phyloP scores from a whole-genome alignment of 1,140 invertebrate species.

The Thereuonema tuberculata region DNA sequence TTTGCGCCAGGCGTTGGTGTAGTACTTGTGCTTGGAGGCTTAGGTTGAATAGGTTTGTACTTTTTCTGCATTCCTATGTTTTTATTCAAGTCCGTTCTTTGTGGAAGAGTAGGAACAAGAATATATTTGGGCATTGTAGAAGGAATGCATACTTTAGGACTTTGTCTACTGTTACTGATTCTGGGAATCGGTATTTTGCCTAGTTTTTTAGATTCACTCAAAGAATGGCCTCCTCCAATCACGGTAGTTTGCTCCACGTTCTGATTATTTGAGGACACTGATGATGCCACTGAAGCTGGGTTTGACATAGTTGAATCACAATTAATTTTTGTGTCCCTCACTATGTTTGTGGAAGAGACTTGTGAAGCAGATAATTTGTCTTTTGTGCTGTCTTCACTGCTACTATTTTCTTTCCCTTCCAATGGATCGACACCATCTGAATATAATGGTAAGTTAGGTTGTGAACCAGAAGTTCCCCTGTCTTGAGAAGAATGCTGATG shows the following conservation, averaged over 20 bases:
- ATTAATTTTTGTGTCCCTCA: no score
- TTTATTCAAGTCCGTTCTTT: conserved; percentile 1
- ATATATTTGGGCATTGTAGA: background rate
- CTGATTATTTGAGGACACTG: no score
- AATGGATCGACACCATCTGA: no score
- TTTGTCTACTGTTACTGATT: conserved; percentile 14
- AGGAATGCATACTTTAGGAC: conserved; percentile 6
- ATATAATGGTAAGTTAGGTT: no score
- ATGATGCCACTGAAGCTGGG: no score
- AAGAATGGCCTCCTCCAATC: no score
- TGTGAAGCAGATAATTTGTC: conserved; percentile 9
- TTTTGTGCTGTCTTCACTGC: conserved; percentile 12
- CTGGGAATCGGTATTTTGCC: conserved; percentile 20
- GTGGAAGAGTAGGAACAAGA: conserved; percentile 5
- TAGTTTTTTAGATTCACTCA: background rate
- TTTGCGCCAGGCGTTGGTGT: background rate
- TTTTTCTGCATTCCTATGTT: conserved; percentile 23
- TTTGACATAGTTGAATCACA: no score
- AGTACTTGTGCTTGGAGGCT: conserved; percentile 21
- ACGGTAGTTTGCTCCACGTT: no score
- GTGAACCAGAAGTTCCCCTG: no score
- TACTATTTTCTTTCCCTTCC: no score
- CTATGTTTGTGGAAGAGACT: no score
- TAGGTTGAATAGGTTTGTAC: conserved; percentile 39
- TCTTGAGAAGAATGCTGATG: no score